These are phyloP conservation scores for Craterocephalus amniculus DNA, from an alignment of 2,797 vertebrate species.

Conservation along the genomic window DNA sequence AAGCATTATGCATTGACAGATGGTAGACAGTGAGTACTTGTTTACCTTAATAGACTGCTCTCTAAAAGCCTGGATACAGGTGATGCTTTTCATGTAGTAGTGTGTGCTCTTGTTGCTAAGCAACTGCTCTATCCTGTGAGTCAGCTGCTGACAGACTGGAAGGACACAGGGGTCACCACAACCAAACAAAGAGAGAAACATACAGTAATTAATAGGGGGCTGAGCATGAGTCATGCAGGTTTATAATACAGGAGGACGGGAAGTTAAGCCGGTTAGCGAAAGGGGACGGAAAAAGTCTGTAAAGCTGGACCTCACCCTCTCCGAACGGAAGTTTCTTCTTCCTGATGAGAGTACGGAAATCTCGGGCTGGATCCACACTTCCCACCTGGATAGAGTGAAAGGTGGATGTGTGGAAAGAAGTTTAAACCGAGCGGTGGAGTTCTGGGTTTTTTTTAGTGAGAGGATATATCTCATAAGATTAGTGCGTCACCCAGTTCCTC, in stretches of 20 bases:
- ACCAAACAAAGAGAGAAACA: slow-evolving; percentile 63
- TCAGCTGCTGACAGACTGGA: slow-evolving; percentile 92
- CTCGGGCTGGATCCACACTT: slow-evolving; percentile 89
- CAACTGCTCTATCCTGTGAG: slow-evolving; percentile 90
- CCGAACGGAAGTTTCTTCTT: slow-evolving; percentile 87
- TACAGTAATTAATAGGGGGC: slow-evolving; percentile 52
- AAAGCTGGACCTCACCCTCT: slow-evolving; percentile 84
- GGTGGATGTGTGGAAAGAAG: slow-evolving; percentile 11
- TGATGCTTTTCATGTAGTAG: slow-evolving; percentile 93
- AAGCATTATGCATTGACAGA: slow-evolving; percentile 10
- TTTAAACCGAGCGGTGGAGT: slow-evolving; percentile 15
- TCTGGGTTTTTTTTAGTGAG: slow-evolving; percentile 3
- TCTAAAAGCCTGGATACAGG: slow-evolving; percentile 90
- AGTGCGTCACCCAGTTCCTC: slow-evolving; percentile 13
- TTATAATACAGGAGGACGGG: slow-evolving; percentile 5
- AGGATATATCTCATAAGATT: background rate
- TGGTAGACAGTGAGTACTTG: slow-evolving; percentile 38
- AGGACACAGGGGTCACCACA: slow-evolving; percentile 65
- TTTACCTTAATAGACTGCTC: slow-evolving; percentile 92
- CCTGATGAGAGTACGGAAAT: slow-evolving; percentile 87
- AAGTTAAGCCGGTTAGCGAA: slow-evolving; percentile 3
- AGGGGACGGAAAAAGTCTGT: background rate
- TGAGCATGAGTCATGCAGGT: slow-evolving; percentile 33
- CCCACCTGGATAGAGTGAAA: slow-evolving; percentile 86
- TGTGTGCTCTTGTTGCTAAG: slow-evolving; percentile 88